phyloP scores from a whole-genome alignment of 2,888 invertebrate genomes.

The Neria commutata region DNA sequence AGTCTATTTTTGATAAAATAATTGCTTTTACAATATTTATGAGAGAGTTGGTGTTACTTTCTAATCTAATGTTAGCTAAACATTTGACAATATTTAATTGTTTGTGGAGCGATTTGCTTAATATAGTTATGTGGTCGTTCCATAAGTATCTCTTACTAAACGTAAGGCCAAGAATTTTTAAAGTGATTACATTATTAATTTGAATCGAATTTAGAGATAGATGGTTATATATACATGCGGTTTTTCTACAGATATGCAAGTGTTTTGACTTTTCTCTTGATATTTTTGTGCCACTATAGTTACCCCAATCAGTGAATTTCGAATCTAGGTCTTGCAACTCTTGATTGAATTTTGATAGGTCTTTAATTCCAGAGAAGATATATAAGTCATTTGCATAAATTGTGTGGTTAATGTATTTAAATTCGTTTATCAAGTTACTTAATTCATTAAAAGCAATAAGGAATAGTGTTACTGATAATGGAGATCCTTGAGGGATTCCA shows the following conservation, averaged over 20 bases:
- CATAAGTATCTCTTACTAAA: not conserved
- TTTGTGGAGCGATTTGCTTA: not conserved
- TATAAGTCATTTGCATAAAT: not conserved
- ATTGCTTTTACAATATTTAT: conserved; percentile 8
- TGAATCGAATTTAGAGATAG: not conserved
- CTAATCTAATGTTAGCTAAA: conserved; percentile 3
- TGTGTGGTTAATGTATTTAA: not conserved
- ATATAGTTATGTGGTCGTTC: not conserved
- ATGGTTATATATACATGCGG: not conserved
- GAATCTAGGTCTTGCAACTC: too few species aligned
- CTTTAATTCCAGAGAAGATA: not conserved
- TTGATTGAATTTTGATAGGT: too few species aligned
- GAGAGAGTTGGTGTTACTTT: conserved; percentile 5
- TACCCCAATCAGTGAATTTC: too few species aligned
- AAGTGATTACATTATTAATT: not conserved
- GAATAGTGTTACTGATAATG: too few species aligned
- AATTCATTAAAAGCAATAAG: too few species aligned
- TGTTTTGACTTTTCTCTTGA: not conserved
- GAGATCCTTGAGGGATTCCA: too few species aligned
- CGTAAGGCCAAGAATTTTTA: not conserved
- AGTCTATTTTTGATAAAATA: conserved; percentile 6
- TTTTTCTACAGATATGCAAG: not conserved
- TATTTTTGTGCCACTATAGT: not conserved
- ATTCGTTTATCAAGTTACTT: too few species aligned
- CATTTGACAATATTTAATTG: not conserved